Evolutionary conservation across 2,797 vertebrate species (phyloP).

Genomic region (Diceros bicornis): DNA sequence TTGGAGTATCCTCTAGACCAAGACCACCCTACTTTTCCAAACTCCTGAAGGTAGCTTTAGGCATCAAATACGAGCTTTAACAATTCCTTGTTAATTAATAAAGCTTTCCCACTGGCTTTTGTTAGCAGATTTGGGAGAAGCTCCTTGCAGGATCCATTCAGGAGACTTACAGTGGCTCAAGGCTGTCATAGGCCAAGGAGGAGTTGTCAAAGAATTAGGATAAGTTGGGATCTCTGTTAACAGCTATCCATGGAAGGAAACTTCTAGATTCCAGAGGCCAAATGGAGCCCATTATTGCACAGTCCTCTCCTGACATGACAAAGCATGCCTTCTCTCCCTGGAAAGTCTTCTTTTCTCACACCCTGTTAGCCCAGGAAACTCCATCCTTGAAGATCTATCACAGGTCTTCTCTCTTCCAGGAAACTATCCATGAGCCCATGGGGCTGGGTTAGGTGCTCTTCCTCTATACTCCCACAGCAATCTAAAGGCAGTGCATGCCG

Average conservation of each 20-base stretch:
- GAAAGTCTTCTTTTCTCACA: background rate
- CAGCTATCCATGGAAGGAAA: background rate
- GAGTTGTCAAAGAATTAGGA: background rate
- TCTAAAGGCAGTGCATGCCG: background rate
- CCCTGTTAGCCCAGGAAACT: background rate
- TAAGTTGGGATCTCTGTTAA: background rate
- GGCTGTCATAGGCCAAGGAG: background rate
- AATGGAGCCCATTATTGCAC: background rate
- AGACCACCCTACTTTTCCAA: background rate
- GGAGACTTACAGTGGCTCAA: background rate
- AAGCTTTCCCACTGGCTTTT: background rate
- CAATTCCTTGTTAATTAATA: background rate
- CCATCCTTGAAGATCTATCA: background rate
- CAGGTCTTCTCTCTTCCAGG: background rate
- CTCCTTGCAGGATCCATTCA: background rate
- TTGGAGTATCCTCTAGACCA: background rate
- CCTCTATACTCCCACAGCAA: background rate
- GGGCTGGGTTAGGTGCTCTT: background rate
- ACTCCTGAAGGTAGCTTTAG: background rate
- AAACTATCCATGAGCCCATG: background rate
- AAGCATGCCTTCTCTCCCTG: background rate
- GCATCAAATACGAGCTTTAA: background rate
- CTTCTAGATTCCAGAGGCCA: background rate
- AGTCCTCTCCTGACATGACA: background rate
- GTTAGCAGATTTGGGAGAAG: background rate